Conservation (phyloP, 2,113 vertebrate genomes). For the Hystrix brachyura region DNA sequence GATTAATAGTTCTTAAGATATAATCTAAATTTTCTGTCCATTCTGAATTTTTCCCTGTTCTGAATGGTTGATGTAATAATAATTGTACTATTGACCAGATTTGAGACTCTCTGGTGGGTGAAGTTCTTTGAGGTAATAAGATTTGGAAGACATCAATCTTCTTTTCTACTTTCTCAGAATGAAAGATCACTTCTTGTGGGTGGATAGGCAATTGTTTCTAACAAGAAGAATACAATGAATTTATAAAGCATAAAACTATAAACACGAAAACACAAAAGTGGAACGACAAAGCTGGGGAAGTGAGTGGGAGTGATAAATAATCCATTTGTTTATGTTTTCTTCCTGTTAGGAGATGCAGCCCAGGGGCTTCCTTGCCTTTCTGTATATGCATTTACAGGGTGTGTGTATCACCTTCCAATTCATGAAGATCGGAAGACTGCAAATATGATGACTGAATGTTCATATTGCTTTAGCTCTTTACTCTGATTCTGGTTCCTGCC, state of each 20-base stretch:
- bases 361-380: not conserved
- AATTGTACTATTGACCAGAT: not conserved
- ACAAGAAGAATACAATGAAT: not conserved
- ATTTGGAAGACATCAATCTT: not conserved
- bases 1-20: not conserved
- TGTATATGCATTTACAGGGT: not conserved
- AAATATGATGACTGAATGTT: not conserved
- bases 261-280: not conserved
- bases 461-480: not conserved
- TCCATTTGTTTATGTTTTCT: not conserved
- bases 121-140: slow-evolving; percentile 6
- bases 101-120: not conserved
- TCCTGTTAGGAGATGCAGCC: not conserved
- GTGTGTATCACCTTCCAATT: not conserved
- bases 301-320: not conserved
- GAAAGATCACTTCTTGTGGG: not conserved
- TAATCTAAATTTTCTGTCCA: not conserved
- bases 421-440: not conserved
- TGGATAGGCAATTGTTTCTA: not conserved
- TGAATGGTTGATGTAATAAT: not conserved
- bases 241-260: not conserved
- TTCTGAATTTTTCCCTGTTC: slow-evolving; percentile 21
- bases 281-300: not conserved
- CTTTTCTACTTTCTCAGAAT: not conserved
- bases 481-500: not conserved